These are phyloP conservation scores for Donacobius atricapilla DNA, from an alignment of 2,113 vertebrate species.

Conservation along the genomic window DNA sequence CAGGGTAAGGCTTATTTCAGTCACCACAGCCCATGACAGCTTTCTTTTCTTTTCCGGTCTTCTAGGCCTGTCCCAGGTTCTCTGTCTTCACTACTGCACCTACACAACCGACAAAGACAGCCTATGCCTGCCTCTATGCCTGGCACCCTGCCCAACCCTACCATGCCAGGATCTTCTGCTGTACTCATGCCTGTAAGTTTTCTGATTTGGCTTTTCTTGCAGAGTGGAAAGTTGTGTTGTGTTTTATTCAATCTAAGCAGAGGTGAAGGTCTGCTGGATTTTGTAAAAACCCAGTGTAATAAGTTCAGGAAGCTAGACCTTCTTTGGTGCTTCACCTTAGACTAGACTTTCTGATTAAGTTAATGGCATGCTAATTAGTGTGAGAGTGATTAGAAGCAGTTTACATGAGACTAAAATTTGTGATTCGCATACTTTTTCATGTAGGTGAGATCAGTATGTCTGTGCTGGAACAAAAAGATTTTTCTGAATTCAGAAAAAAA, in stretches of 20 bases:
- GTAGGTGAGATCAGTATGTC: background rate
- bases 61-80: conserved; percentile 95
- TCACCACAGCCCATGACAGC: background rate
- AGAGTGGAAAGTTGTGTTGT: background rate
- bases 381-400: background rate
- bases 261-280: background rate
- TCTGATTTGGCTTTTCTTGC: background rate
- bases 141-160: conserved; percentile 95
- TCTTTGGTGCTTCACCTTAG: background rate
- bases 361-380: background rate
- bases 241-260: background rate
- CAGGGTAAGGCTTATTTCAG: background rate
- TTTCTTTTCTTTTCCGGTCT: conserved; percentile 24
- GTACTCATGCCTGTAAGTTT: conserved; percentile 96
- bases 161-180: conserved; percentile 97
- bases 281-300: background rate
- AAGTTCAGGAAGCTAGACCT: background rate
- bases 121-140: conserved; percentile 99
- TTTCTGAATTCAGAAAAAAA: background rate
- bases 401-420: background rate
- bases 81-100: conserved; percentile 95
- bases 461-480: background rate
- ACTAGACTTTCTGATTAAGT: background rate
- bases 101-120: conserved; percentile 98
- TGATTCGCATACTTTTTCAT: background rate